Percentiles rank a stretch among this genome's conserved stretches.
Evolutionary conservation across 1,140 invertebrate species (phyloP).

Genomic region (Gonatopus flavifemur): DNA sequence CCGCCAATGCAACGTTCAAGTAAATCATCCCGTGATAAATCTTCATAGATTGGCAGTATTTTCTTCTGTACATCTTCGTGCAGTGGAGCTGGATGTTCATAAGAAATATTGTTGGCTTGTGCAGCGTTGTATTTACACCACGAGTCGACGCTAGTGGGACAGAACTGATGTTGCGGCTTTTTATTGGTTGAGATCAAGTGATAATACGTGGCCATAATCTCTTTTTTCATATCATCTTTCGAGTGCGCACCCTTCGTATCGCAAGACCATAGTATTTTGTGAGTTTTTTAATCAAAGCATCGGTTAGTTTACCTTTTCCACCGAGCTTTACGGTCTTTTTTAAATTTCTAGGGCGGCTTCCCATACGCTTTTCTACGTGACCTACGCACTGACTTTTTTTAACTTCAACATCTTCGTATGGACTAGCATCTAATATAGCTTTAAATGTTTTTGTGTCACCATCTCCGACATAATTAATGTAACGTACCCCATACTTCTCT

Average conservation of each 20-base stretch:
- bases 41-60: no score
- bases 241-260: constrained; percentile 31
- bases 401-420: constrained; percentile 20
- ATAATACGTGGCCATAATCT: constrained; percentile 36
- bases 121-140: constrained; percentile 38
- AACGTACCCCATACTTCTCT: constrained; percentile 8
- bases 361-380: no score
- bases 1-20: no score
- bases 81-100: no score
- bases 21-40: no score
- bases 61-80: no score
- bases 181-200: constrained; percentile 35
- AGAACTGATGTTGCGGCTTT: constrained; percentile 22
- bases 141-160: constrained; percentile 25
- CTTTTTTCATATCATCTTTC: constrained; percentile 37
- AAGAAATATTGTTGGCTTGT: constrained; percentile 13
- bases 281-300: constrained; percentile 18
- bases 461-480: constrained; percentile 26
- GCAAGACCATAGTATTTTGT: no score
- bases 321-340: constrained; percentile 15
- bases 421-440: constrained; percentile 16
- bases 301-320: neutral
- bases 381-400: constrained; percentile 22
- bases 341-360: constrained; percentile 16
- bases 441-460: no score